phyloP scores from a whole-genome alignment of 2,888 invertebrate species.

The Microctonus hyperodae region DNA sequence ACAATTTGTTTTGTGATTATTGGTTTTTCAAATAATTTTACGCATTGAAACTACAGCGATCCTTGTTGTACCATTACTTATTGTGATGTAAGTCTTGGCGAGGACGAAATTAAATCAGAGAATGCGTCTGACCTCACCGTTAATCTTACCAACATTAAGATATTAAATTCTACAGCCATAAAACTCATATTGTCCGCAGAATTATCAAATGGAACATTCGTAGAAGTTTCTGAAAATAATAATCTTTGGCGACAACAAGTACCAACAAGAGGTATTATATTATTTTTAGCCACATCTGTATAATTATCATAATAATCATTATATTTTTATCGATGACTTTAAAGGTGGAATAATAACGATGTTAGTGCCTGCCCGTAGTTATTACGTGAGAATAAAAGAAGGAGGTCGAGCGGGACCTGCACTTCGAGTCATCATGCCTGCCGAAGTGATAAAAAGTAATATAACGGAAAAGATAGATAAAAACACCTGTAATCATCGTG shows the following conservation, averaged over 20 bases:
- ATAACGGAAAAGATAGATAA: conserved; percentile 53
- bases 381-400: conserved; percentile 60
- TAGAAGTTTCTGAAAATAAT: conserved; percentile 58
- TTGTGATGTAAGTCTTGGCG: conserved; percentile 85
- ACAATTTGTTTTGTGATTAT: too few species aligned
- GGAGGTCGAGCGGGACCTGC: conserved; percentile 52
- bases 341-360: conserved; percentile 56
- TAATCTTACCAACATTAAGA: conserved; percentile 57
- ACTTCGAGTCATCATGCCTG: conserved; percentile 54
- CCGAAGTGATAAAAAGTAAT: conserved; percentile 56
- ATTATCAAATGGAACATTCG: conserved; percentile 47
- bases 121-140: conserved; percentile 55
- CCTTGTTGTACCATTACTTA: conserved; percentile 85
- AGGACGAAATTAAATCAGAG: conserved; percentile 68
- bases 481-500: conserved; percentile 53
- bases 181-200: conserved; percentile 54
- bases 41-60: conserved; percentile 65
- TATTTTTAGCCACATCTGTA: background rate
- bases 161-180: conserved; percentile 60
- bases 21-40: background rate
- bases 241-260: conserved; percentile 57
- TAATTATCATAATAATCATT: too few species aligned
- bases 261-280: conserved; percentile 52
- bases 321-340: background rate
- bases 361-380: conserved; percentile 60